phyloP scores from a whole-genome alignment of 2,797 vertebrate species.

The Phoebastria nigripes region DNA sequence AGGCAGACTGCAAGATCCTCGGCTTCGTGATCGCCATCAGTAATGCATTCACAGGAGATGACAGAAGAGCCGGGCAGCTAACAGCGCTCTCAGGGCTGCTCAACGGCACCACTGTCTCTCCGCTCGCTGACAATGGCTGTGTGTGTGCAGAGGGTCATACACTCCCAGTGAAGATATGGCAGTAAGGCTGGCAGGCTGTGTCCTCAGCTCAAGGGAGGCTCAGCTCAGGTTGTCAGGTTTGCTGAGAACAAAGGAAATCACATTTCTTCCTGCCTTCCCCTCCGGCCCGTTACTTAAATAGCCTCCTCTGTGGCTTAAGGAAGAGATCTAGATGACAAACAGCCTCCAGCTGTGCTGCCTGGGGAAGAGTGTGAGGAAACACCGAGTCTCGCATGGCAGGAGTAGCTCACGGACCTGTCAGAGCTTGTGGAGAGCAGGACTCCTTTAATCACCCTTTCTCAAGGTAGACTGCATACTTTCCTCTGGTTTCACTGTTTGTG shows the following conservation, averaged over 20 bases:
- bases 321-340: not conserved
- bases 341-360: not conserved
- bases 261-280: not conserved
- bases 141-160: fast-evolving
- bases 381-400: fast-evolving
- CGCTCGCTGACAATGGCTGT: fast-evolving
- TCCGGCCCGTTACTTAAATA: not conserved
- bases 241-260: not conserved
- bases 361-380: not conserved
- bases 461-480: not conserved
- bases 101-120: slow-evolving; percentile 57
- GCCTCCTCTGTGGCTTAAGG: not conserved
- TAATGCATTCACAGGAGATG: slow-evolving; percentile 61
- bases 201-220: not conserved
- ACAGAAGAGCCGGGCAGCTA: slow-evolving; percentile 42
- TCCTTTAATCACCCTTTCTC: not conserved
- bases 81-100: slow-evolving; percentile 40
- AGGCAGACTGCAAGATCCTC: slow-evolving; percentile 40
- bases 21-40: slow-evolving; percentile 31
- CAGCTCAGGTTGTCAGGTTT: not conserved
- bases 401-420: not conserved
- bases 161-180: not conserved
- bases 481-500: not conserved
- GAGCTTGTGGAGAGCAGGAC: not conserved
- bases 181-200: not conserved